A percentile compares a stretch with the other conserved stretches of the same genome.
Conservation (phyloP, 2,888 invertebrate genomes). For the Melanchra persicariae region DNA sequence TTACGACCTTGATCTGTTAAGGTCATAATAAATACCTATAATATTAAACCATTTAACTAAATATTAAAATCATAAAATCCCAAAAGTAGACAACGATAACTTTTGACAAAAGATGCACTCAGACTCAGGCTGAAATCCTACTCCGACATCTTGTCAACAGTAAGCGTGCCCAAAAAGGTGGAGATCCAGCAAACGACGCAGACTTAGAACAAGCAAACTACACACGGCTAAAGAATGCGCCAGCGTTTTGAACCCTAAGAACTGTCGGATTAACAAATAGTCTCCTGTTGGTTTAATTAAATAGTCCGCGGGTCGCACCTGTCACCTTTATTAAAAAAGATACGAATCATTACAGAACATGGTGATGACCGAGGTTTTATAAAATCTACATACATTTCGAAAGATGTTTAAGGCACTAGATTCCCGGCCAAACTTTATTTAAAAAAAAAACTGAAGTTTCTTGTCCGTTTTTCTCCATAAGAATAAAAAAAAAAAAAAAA, state of each 20-base stretch:
- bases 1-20: too few relatives aligned
- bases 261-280: background rate
- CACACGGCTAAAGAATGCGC: background rate
- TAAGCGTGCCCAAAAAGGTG: background rate
- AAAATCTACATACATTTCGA: too few relatives aligned
- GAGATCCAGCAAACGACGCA: background rate
- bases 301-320: background rate
- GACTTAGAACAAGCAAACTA: background rate
- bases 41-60: background rate
- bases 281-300: background rate
- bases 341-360: too few relatives aligned
- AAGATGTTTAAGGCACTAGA: too few relatives aligned
- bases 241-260: background rate
- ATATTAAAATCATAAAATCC: background rate
- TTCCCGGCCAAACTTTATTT: too few relatives aligned
- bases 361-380: too few relatives aligned
- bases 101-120: background rate
- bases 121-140: too few relatives aligned
- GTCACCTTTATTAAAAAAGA: background rate
- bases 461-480: too few relatives aligned
- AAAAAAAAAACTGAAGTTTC: too few relatives aligned
- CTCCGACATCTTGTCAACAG: background rate
- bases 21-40: background rate
- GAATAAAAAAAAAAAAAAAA: too few relatives aligned
- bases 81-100: background rate